Evolutionary conservation across 2,888 invertebrate species (phyloP).

Genomic region (Shargacucullia verbasci): DNA sequence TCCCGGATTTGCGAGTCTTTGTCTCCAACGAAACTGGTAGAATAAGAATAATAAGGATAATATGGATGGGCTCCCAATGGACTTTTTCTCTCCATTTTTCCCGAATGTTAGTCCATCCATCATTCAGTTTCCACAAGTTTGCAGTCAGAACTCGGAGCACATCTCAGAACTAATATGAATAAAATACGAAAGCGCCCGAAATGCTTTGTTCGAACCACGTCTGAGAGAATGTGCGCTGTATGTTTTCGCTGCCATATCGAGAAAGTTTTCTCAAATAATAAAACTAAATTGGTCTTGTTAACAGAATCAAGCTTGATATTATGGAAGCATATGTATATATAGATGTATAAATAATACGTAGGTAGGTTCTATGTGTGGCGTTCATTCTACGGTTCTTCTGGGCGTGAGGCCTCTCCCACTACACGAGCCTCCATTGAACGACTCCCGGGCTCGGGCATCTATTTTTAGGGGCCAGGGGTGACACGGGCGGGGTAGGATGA

Average conservation of each 20-base stretch:
- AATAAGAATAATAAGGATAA: neutral
- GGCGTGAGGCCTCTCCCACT: constrained; percentile 45
- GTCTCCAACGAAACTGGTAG: neutral
- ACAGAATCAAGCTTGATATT: constrained; percentile 34
- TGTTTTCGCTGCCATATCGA: constrained; percentile 30
- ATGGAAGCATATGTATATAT: constrained; percentile 18
- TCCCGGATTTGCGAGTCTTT: constrained; percentile 2
- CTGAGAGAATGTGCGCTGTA: constrained; percentile 27
- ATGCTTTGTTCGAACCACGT: constrained; percentile 36
- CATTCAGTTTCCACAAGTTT: constrained; percentile 18
- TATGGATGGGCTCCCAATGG: constrained; percentile 2
- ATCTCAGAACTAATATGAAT: constrained; percentile 31
- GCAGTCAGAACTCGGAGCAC: constrained; percentile 21
- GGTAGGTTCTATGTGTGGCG: constrained; percentile 27
- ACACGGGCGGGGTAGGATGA: constrained; percentile 62
- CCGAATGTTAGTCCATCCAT: constrained; percentile 7
- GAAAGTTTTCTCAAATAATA: constrained; percentile 48
- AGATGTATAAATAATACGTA: constrained; percentile 12
- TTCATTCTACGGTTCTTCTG: constrained; percentile 42
- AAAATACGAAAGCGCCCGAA: constrained; percentile 42
- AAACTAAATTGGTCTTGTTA: constrained; percentile 36
- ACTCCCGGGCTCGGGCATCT: constrained; percentile 80
- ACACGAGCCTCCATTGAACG: constrained; percentile 79
- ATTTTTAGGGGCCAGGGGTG: constrained; percentile 82
- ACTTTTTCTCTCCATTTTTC: constrained; percentile 9